These are phyloP conservation scores for Cariama cristata DNA, from an alignment of 2,113 vertebrate genomes.

Conservation along the genomic window DNA sequence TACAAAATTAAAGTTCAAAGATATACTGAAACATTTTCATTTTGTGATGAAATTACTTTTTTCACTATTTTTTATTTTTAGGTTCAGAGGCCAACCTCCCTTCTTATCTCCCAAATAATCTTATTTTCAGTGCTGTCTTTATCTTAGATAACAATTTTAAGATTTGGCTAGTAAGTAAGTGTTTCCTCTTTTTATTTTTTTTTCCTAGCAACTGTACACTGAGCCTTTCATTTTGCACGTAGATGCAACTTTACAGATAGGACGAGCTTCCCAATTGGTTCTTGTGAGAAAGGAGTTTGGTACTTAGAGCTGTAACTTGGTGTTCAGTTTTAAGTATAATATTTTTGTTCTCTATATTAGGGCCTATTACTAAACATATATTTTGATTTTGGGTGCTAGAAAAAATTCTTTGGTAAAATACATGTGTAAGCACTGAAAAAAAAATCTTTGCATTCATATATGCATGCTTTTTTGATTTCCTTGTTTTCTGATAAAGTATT, in stretches of 20 bases:
- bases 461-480: not conserved
- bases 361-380: not conserved
- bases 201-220: not conserved
- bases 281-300: not conserved
- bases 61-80: not conserved
- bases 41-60: not conserved
- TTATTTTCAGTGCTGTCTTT: not conserved
- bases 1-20: not conserved
- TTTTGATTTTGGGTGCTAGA: not conserved
- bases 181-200: not conserved
- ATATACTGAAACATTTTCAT: not conserved
- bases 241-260: not conserved
- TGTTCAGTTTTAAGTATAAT: not conserved
- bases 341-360: not conserved
- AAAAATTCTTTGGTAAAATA: not conserved
- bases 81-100: not conserved
- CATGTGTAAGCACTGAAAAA: not conserved
- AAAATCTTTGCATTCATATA: not conserved
- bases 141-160: not conserved
- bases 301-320: not conserved
- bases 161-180: not conserved
- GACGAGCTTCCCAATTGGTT: not conserved
- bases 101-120: not conserved
- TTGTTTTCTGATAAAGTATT: not conserved
- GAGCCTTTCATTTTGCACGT: not conserved